Conservation (phyloP, 2,797 vertebrate genomes). For the Chlorospingus flavigularis region DNA sequence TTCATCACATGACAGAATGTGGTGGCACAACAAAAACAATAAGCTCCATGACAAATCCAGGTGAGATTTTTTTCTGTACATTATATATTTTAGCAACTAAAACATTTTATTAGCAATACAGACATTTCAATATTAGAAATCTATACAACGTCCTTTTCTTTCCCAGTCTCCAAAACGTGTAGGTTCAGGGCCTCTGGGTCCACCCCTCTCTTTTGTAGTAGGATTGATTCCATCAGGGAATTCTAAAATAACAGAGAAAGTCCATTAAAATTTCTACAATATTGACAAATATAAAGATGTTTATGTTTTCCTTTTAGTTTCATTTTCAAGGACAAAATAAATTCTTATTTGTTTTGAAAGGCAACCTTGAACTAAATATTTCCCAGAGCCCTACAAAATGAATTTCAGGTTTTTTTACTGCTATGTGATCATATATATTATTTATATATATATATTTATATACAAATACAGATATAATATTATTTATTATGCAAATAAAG, state of each 20-base stretch:
- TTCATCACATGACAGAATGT: neutral
- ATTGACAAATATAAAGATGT: neutral
- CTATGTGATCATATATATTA: neutral
- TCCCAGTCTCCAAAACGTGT: slow-evolving; percentile 98
- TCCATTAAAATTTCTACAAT: neutral
- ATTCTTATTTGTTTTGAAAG: neutral
- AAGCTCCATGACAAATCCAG: neutral
- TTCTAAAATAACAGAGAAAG: slow-evolving; percentile 71
- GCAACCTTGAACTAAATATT: neutral
- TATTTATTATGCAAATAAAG: neutral
- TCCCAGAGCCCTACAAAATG: neutral
- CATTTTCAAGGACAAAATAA: neutral
- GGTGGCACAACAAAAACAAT: neutral
- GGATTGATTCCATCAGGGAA: slow-evolving; percentile 93
- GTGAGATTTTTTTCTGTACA: neutral
- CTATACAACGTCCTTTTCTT: slow-evolving; percentile 94
- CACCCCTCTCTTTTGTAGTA: slow-evolving; percentile 90
- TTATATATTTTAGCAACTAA: neutral
- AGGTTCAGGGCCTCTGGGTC: slow-evolving; percentile 93
- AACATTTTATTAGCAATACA: neutral
- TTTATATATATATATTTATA: neutral
- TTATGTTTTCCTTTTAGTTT: neutral
- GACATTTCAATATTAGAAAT: slow-evolving; percentile 81
- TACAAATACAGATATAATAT: neutral
- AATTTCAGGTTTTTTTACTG: neutral